Conservation (phyloP, 2,797 vertebrate genomes). For the Trachops cirrhosus region DNA sequence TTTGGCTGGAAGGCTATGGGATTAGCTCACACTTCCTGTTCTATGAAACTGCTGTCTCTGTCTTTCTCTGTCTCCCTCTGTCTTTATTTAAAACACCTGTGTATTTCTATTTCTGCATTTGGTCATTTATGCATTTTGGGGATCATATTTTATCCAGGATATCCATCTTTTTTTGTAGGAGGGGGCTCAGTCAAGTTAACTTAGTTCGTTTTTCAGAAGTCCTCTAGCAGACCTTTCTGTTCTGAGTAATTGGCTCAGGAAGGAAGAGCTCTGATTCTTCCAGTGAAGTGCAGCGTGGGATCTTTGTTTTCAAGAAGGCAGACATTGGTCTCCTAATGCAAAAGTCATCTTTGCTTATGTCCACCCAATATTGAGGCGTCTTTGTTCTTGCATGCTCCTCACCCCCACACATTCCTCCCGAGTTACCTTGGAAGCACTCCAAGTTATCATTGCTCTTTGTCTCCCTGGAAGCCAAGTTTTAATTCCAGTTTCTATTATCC, state of each 20-base stretch:
- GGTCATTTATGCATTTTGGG: not conserved
- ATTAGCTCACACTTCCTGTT: not conserved
- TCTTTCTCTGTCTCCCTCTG: not conserved
- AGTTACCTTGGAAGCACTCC: slow-evolving; percentile 51
- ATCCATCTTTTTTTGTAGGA: not conserved
- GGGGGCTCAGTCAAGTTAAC: not conserved
- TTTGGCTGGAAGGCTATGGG: not conserved
- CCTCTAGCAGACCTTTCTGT: not conserved
- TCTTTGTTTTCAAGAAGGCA: slow-evolving; percentile 16
- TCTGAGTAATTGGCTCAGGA: not conserved
- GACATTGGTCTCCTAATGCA: not conserved
- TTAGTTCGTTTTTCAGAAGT: not conserved
- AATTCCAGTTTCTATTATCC: slow-evolving; percentile 71
- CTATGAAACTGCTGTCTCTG: not conserved
- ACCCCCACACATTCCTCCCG: not conserved
- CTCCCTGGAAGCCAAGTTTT: slow-evolving; percentile 70
- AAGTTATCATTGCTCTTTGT: slow-evolving; percentile 59
- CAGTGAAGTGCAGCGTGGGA: not conserved
- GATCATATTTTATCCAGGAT: not conserved
- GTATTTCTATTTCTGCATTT: slow-evolving; percentile 15
- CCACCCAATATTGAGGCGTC: not conserved
- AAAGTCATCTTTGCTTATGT: not conserved
- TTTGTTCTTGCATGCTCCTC: not conserved
- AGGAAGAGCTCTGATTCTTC: not conserved
- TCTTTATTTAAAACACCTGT: not conserved